Evolutionary conservation across 2,888 invertebrate genomes (phyloP), one percentile per base, ranked within the genome.

Genomic region (Tetropium fuscum): DNA sequence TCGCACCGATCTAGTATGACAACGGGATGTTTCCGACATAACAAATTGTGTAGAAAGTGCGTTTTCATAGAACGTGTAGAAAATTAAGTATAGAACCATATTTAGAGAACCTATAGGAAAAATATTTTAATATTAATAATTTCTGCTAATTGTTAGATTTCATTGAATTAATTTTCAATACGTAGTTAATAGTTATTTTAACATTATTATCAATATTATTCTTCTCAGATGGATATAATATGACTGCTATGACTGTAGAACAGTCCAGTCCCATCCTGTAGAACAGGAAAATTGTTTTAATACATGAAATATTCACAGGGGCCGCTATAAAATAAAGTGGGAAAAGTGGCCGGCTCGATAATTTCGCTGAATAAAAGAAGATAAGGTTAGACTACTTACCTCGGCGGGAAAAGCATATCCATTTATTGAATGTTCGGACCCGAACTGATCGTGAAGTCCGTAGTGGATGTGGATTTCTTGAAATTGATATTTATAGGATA

Each of bases 381-480:
- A 53, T 48, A 48, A 48, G 36, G 48, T 48, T 48, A 19, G 40
- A 27, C 40, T 51, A 27, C 87, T 87, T 83, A 98, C 98, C 92
- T 99, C 98, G 53, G 97, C 97, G 5, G 98, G 98, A 83, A 98
- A 99, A 53, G 95, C 90, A 78, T 95, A 93, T 68, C 97, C 95
- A 78, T 95, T 96, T 77, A 98, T 94, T 57, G 94, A 95, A 82
- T 99, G 98, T 80, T 99, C 98, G 8, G 98, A 98, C 16, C 98
- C 98, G 73, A 90, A 90, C 78, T 93, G 92, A 83, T 97, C 95
- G 77, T 91, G 90, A 57, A 94, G 86, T 4, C 97, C 97, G 78
- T 95, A 97, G 83, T 97, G 97, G 77, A 97, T 89, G 83, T 97
- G 95, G 70, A 97, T 93, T 84, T 97, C 95, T 78, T 95, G 93